Evolutionary conservation across 2,888 invertebrate genomes (phyloP).

Genomic region (Apamea monoglypha): DNA sequence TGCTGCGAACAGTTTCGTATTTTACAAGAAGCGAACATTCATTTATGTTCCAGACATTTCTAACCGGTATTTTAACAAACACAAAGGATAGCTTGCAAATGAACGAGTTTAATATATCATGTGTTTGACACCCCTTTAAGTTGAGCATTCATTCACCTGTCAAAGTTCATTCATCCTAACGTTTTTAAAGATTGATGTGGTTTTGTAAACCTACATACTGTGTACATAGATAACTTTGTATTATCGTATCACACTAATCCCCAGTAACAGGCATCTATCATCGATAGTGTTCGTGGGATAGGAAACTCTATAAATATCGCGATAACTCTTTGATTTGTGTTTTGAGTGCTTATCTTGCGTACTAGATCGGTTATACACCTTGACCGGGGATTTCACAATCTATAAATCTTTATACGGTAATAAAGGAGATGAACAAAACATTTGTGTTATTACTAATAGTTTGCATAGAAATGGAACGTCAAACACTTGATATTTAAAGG

Average conservation of each 20-base stretch:
- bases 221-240: conserved; percentile 30
- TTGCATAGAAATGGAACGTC: conserved; percentile 44
- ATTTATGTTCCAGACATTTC: conserved; percentile 43
- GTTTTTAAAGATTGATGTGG: conserved; percentile 64
- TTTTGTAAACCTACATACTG: conserved; percentile 44
- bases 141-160: conserved; percentile 70
- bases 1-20: conserved; percentile 38
- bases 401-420: conserved; percentile 38
- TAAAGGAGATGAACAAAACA: conserved; percentile 41
- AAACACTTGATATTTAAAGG: conserved; percentile 47
- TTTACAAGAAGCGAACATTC: conserved; percentile 46
- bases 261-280: conserved; percentile 45
- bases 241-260: conserved; percentile 36
- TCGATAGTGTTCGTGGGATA: conserved; percentile 31
- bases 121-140: conserved; percentile 66
- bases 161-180: conserved; percentile 69
- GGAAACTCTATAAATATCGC: conserved; percentile 48
- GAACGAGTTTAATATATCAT: conserved; percentile 62
- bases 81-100: conserved; percentile 53
- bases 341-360: conserved; percentile 48
- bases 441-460: conserved; percentile 46
- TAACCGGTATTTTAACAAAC: conserved; percentile 60
- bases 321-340: conserved; percentile 52
- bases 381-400: conserved; percentile 42
- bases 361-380: conserved; percentile 53